Evolutionary conservation across 2,888 invertebrate genomes (phyloP).

Genomic region (Cheilosia grossa): DNA sequence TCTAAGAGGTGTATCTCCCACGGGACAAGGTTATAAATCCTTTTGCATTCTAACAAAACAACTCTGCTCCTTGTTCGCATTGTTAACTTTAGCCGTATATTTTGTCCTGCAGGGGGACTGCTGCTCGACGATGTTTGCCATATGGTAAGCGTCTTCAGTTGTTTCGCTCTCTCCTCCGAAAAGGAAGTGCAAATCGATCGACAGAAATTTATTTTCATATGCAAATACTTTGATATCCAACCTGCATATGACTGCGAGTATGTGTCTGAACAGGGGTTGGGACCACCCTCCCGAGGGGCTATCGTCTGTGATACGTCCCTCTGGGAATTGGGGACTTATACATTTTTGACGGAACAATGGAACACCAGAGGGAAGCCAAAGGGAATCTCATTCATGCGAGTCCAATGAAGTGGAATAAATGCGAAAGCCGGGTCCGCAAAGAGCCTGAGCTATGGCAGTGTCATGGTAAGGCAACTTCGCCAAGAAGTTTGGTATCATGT

Average conservation of each 20-base stretch:
- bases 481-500: not conserved
- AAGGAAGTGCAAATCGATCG: slow-evolving; percentile 56
- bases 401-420: slow-evolving; percentile 57
- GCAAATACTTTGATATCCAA: slow-evolving; percentile 69
- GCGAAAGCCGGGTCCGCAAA: slow-evolving; percentile 39
- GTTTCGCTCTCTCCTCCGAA: slow-evolving; percentile 2
- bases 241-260: slow-evolving; percentile 21
- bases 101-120: slow-evolving; percentile 23
- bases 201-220: slow-evolving; percentile 72
- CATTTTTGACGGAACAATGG: slow-evolving; percentile 57
- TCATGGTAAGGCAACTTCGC: slow-evolving; percentile 34
- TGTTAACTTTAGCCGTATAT: slow-evolving; percentile 65
- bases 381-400: slow-evolving; percentile 24
- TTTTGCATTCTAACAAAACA: slow-evolving; percentile 71
- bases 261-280: slow-evolving; percentile 15
- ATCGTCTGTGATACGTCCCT: slow-evolving; percentile 62
- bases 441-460: slow-evolving; percentile 40
- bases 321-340: slow-evolving; percentile 58
- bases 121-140: slow-evolving; percentile 58
- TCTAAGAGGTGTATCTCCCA: slow-evolving; percentile 66
- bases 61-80: slow-evolving; percentile 56
- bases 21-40: slow-evolving; percentile 66
- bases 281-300: slow-evolving; percentile 33
- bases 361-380: slow-evolving; percentile 25
- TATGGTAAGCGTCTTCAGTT: slow-evolving; percentile 57